A percentile compares a stretch with the other conserved stretches of the same genome.
Conservation (phyloP, 2,888 invertebrate genomes). For the Elegia similella region DNA sequence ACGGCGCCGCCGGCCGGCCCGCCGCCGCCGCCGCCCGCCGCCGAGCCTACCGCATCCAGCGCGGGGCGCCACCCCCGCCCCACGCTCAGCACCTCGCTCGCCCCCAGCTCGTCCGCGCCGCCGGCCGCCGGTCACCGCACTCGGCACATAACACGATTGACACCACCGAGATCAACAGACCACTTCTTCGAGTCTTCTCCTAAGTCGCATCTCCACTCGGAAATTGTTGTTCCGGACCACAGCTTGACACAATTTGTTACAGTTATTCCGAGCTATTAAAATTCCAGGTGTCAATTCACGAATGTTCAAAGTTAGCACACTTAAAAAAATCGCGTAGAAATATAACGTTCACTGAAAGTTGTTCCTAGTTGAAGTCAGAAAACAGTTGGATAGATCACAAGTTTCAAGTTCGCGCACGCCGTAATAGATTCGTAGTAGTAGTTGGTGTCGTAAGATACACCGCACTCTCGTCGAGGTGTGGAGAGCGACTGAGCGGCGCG, state of each 20-base stretch:
- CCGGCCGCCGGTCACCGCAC: conserved; percentile 31
- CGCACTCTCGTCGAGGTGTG: conserved; percentile 41
- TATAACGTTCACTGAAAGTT: conserved; percentile 5
- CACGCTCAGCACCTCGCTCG: conserved; percentile 54
- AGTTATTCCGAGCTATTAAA: neutral
- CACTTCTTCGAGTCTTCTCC: conserved; percentile 33
- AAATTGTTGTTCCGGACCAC: conserved; percentile 3
- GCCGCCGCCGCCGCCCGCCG: conserved; percentile 58
- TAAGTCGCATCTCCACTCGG: conserved; percentile 32
- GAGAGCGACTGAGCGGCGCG: conserved; percentile 49
- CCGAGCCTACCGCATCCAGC: conserved; percentile 65
- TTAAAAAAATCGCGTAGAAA: neutral
- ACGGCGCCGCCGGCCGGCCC: conserved; percentile 72
- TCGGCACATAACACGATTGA: conserved; percentile 41
- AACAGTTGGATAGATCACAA: conserved; percentile 16
- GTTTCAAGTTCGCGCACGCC: conserved; percentile 19
- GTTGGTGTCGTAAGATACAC: conserved; percentile 28
- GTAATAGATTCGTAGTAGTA: conserved; percentile 25
- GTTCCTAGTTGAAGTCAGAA: neutral
- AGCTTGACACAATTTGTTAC: neutral
- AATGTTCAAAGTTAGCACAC: conserved; percentile 17
- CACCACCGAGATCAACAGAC: conserved; percentile 21
- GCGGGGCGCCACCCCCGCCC: conserved; percentile 57
- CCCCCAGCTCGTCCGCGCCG: conserved; percentile 53
- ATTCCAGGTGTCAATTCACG: neutral